A percentile compares a stretch with the other conserved stretches of the same genome.
Evolutionary conservation across 2,797 vertebrate genomes (phyloP).

Genomic region (Tokudaia muenninki): DNA sequence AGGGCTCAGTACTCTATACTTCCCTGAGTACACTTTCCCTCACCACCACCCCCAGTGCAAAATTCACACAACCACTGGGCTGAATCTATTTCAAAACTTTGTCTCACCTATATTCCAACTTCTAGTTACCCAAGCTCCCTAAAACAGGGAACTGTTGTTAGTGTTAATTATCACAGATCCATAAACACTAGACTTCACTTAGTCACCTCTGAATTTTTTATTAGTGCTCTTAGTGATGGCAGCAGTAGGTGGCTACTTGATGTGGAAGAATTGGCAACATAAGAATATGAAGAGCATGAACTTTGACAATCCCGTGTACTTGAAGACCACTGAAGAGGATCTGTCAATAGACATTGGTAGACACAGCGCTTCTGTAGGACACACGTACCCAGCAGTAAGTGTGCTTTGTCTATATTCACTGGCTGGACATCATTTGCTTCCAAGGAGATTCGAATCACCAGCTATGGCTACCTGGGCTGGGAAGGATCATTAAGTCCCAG

Average conservation of each 20-base stretch:
- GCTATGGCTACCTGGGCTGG: neutral
- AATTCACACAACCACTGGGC: neutral
- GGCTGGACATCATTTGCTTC: neutral
- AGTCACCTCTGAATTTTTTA: neutral
- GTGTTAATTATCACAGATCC: neutral
- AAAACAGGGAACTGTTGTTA: neutral
- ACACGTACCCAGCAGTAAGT: constrained; percentile 99
- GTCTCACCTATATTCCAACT: neutral
- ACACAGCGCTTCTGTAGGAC: constrained; percentile 94
- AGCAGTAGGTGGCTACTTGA: constrained; percentile 92
- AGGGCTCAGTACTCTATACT: neutral
- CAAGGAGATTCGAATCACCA: neutral
- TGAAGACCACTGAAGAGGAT: constrained; percentile 99
- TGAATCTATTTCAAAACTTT: neutral
- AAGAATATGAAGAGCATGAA: constrained; percentile 99
- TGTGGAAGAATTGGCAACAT: constrained; percentile 98
- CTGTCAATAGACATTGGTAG: constrained; percentile 96
- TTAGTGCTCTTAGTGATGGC: constrained; percentile 94
- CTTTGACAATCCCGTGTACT: constrained; percentile 99
- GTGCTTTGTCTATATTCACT: neutral
- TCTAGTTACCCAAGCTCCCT: neutral
- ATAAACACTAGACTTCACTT: neutral
- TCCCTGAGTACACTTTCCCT: neutral
- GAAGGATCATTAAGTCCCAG: neutral
- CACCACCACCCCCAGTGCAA: neutral